Conservation (phyloP, 2,797 vertebrate genomes). For the Gallinago nigripennis region DNA sequence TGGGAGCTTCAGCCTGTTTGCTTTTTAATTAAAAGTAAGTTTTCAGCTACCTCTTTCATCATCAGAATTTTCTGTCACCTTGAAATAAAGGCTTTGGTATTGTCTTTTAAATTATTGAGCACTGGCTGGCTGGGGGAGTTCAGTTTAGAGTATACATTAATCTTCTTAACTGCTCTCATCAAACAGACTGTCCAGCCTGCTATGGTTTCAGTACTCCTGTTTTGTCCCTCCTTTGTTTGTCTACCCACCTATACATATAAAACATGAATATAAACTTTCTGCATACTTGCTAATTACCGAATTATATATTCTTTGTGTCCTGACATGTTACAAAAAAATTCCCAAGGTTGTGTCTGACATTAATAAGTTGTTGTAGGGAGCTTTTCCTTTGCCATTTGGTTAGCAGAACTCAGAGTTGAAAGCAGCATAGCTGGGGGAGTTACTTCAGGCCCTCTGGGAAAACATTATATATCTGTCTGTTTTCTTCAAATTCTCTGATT, state of each 20-base stretch:
- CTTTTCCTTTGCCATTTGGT: slow-evolving; percentile 10
- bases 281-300: slow-evolving; percentile 22
- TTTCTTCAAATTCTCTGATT: slow-evolving; percentile 8
- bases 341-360: slow-evolving; percentile 23
- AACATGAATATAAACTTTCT: background rate
- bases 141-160: slow-evolving; percentile 39
- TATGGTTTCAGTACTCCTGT: background rate
- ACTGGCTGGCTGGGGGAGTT: background rate
- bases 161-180: slow-evolving; percentile 60
- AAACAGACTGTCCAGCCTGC: slow-evolving; percentile 39
- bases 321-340: background rate
- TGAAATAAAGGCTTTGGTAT: slow-evolving; percentile 64
- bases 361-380: slow-evolving; percentile 12
- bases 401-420: slow-evolving; percentile 25
- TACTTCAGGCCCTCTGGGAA: background rate
- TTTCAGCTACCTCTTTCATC: slow-evolving; percentile 69
- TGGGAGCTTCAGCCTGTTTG: slow-evolving; percentile 51
- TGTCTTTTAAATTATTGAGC: slow-evolving; percentile 69
- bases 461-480: background rate
- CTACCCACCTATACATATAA: background rate
- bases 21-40: slow-evolving; percentile 74
- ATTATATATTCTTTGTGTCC: slow-evolving; percentile 18
- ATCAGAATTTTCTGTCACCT: slow-evolving; percentile 73
- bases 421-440: background rate
- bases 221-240: slow-evolving; percentile 17